phyloP scores from a whole-genome alignment of 2,888 invertebrate genomes.

The Julus scandinavius region DNA sequence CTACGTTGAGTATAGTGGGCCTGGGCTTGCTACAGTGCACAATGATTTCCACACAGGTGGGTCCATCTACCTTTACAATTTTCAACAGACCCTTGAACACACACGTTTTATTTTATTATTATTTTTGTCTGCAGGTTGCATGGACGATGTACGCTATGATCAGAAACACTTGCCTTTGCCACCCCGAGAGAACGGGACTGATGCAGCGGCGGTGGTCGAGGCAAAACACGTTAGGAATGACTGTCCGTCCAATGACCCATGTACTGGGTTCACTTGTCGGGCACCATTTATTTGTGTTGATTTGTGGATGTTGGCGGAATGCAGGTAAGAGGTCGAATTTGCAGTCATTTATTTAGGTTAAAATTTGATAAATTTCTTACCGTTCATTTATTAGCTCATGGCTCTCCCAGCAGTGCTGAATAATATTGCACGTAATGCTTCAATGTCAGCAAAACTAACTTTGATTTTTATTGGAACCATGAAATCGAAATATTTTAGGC shows the following conservation, averaged over 20 bases:
- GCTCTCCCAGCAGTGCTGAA: not conserved
- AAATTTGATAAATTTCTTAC: not conserved
- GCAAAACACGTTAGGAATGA: constrained; percentile 89
- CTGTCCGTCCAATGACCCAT: constrained; percentile 95
- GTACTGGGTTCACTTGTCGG: constrained; percentile 92
- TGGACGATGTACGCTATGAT: constrained; percentile 87
- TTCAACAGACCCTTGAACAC: not conserved
- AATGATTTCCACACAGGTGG: constrained; percentile 93
- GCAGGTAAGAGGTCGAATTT: constrained; percentile 83
- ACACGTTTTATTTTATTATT: not conserved
- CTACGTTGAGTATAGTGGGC: constrained; percentile 94
- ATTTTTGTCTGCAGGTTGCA: constrained; percentile 73
- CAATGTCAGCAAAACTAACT: not conserved
- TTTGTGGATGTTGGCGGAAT: constrained; percentile 98
- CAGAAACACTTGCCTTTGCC: constrained; percentile 94
- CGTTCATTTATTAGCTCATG: not conserved
- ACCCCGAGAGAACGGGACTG: constrained; percentile 93
- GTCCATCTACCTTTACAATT: not conserved
- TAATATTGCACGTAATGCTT: not conserved
- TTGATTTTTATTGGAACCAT: not conserved
- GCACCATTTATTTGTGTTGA: constrained; percentile 95
- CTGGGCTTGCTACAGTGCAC: constrained; percentile 92
- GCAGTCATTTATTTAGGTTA: not conserved
- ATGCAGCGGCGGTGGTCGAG: constrained; percentile 96
- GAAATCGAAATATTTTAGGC: not conserved